These are phyloP conservation scores for Eledona agricola DNA, from an alignment of 2,888 invertebrate genomes.

Conservation along the genomic window DNA sequence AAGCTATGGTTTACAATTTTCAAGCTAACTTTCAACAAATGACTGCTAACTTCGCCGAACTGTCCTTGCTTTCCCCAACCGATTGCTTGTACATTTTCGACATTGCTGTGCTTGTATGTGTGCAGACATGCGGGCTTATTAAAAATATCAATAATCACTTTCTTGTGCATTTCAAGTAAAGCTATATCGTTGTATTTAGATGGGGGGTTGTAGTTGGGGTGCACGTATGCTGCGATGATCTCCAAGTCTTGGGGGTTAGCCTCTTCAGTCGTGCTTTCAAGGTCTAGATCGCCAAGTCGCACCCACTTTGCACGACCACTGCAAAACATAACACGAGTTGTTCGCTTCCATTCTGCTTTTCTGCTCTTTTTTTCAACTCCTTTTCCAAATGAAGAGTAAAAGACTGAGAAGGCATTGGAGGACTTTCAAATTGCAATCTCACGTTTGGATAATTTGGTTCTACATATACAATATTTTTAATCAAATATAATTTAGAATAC, in stretches of 20 bases:
- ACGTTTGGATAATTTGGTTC: too few species aligned
- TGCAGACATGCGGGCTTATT: slow-evolving; percentile 61
- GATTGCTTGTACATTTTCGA: slow-evolving; percentile 53
- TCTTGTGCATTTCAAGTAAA: slow-evolving; percentile 55
- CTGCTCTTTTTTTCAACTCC: too few species aligned
- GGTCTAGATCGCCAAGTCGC: slow-evolving; percentile 38
- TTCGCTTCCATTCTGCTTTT: too few species aligned
- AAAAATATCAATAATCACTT: slow-evolving; percentile 53
- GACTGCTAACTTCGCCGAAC: slow-evolving; percentile 42
- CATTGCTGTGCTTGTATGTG: slow-evolving; percentile 6
- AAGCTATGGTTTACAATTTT: slow-evolving; percentile 21
- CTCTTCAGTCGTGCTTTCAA: slow-evolving; percentile 48
- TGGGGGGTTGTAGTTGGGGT: slow-evolving; percentile 57
- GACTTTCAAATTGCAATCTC: too few species aligned
- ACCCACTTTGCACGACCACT: slow-evolving; percentile 35
- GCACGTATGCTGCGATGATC: slow-evolving; percentile 48
- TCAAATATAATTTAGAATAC: too few species aligned
- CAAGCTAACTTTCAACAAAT: slow-evolving; percentile 60
- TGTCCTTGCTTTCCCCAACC: slow-evolving; percentile 60
- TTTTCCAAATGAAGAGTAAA: too few species aligned
- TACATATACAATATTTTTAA: too few species aligned
- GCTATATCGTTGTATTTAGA: slow-evolving; percentile 63
- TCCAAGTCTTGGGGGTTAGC: slow-evolving; percentile 53
- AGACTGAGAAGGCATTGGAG: too few species aligned
- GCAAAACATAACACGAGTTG: too few species aligned